Evolutionary conservation across 2,888 invertebrate genomes (phyloP), one percentile per base, ranked within the genome.

Genomic region (Smittia sp.): DNA sequence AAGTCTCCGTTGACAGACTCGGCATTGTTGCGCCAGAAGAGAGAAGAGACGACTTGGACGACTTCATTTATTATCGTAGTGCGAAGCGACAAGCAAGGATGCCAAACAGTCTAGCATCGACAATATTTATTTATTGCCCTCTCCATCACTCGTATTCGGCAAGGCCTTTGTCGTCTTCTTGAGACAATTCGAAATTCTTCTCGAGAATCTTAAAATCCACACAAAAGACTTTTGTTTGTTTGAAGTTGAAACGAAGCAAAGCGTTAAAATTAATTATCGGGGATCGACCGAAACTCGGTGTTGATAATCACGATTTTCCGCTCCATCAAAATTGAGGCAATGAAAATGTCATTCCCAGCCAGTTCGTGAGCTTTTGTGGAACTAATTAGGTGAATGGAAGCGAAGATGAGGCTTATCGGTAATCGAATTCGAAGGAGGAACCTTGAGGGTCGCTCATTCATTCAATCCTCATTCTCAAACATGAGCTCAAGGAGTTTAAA

Each of bases 291-390:
- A 52, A 52, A 13, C 13, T 52, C 15, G 52, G 22, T 18, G 62
- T 62, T 22, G 62, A 18, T 62, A 68, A 68, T 68, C n/a, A 2
- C 41, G 46, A 68, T 68, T 68, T 68, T 24, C 41, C 32, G 69
- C 27, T 69, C 68, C 13, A 54, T 54, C 69, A 24, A 41, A 69
- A 27, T 18, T 52, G 25, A 25, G 69, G 24, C 20, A 69, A 69
- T 69, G 69, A 69, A 69, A 69, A 69, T 69, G 52, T 69, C 52
- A 69, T 69, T 27, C 41, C 20, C 24, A 27, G 24, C 6, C 15
- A 2, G 1, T 32, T 2, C 13, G 22, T 15, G 11, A n/a, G 25
- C 7, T 54, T 54, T 41, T 25, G 41, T 32, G 54, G 69, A 69
- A 69, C 69, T 69, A 69, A 69, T 69, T 52, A 54, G 2, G n/a